Base-by-base conservation (phyloP, 2,113 vertebrate genomes). In the Melanotaenia duboulayi region DNA sequence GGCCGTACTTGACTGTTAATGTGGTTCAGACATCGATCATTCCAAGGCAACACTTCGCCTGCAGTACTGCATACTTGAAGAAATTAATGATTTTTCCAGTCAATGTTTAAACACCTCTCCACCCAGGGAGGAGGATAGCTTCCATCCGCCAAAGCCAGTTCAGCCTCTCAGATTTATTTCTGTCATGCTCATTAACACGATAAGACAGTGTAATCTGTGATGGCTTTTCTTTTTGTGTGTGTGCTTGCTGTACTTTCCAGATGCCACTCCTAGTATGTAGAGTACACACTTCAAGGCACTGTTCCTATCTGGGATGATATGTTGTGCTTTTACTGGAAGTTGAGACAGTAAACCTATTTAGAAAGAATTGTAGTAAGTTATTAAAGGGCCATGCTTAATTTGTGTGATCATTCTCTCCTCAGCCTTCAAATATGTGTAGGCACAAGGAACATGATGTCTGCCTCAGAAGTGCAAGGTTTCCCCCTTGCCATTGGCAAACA, bases 71-170 rank as follows among this genome's bases (percentile, higher is more conserved):
- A 87, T 80, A 87, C 77, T 84, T 80, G 63, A 85, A 68, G 68
- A 81, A 74, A 88, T 85, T 80, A 85, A 86, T 57, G 82, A 87
- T 89, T 87, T 85, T 75, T 39, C 56, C 37, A 44, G 75, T 81
- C 83, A 68, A 81, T 84, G 37, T 65, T 88, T 79, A 81, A 82
- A 89, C 80, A 84, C 74, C 80, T 76, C 80, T 80, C 77, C 71
- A 80, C 74, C 71, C 69, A 51, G 58, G 7, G 64, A 87, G 73
- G 80, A 80, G 76, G 50, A 23, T 25, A 70, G 24, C 17, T 71
- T 87, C 87, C 75, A 63, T 88, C 84, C 74, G 25, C 49, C 57
- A 68, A 56, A 63, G 79, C 79, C 63, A 55, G 57, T 80, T 49
- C 73, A 61, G 75, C 61, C 64, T 78, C 70, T 60, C 44, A 59